Evolutionary conservation across 2,113 vertebrate genomes (phyloP).

Genomic region (Anhinga rufa): DNA sequence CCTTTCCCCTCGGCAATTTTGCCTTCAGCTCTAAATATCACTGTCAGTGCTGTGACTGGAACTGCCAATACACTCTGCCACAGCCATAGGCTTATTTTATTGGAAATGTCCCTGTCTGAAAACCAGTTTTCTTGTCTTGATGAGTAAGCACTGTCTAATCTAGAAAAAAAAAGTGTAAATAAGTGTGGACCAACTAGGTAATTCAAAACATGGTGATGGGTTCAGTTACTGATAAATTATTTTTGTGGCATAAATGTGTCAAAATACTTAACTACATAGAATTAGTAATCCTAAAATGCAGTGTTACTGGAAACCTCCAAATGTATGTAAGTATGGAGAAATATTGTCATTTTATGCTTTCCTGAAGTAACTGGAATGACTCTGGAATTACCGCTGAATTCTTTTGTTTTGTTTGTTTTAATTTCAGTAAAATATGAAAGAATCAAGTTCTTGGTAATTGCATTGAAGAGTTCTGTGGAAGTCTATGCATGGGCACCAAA

Average conservation of each 20-base stretch:
- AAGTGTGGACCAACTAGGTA: background rate
- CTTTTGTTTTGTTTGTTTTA: background rate
- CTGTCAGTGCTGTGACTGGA: background rate
- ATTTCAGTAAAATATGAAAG: conserved; percentile 96
- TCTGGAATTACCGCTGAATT: background rate
- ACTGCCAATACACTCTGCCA: background rate
- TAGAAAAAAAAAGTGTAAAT: background rate
- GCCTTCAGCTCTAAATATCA: background rate
- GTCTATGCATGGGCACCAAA: conserved; percentile 99
- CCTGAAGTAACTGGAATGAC: background rate
- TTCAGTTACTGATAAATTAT: background rate
- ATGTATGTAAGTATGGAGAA: background rate
- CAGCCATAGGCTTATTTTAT: background rate
- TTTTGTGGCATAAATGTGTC: background rate
- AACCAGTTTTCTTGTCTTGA: background rate
- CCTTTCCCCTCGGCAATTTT: background rate
- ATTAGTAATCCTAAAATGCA: background rate
- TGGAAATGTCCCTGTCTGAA: background rate
- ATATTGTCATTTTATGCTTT: background rate
- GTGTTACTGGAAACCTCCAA: background rate
- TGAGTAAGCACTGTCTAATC: background rate
- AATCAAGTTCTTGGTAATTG: conserved; percentile 98
- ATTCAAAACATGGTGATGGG: background rate
- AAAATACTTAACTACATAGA: background rate
- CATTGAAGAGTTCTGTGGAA: conserved; percentile 98